phyloP scores from a whole-genome alignment of 2,797 vertebrate species.

The Trachops cirrhosus region DNA sequence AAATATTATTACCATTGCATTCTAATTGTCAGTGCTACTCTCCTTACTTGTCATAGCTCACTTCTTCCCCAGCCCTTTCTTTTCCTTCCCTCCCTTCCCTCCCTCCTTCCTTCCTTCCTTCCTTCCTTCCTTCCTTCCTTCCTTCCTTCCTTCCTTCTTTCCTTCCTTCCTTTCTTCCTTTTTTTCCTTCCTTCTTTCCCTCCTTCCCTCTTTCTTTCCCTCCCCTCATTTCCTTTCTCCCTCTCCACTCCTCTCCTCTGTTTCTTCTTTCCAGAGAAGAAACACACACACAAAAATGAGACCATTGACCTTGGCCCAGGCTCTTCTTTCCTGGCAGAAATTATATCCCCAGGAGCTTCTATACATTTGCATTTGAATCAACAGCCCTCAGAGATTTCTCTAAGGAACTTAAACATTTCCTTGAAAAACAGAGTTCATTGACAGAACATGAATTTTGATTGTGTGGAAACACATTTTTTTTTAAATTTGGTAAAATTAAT shows the following conservation, averaged over 20 bases:
- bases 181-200: rapidly evolving
- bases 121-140: rapidly evolving
- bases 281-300: not conserved
- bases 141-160: rapidly evolving
- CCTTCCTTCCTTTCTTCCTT: rapidly evolving
- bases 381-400: not conserved
- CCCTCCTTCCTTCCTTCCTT: rapidly evolving
- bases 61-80: not conserved
- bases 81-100: rapidly evolving
- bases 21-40: not conserved
- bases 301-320: not conserved
- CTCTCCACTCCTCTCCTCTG: not conserved
- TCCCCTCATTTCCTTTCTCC: rapidly evolving
- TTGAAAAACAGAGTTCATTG: conserved; percentile 30
- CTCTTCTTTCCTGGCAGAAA: conserved; percentile 37
- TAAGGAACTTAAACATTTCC: conserved; percentile 13
- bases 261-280: not conserved
- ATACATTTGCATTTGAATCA: conserved; percentile 43
- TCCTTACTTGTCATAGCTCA: not conserved
- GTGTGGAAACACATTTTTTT: not conserved
- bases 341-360: not conserved
- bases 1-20: not conserved
- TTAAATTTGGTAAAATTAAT: not conserved
- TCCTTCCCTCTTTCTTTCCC: rapidly evolving
- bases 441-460: conserved; percentile 33